Percentiles rank a stretch among this genome's conserved stretches.
phyloP scores from a whole-genome alignment of 2,797 vertebrate genomes.

The Clarias pachynema region DNA sequence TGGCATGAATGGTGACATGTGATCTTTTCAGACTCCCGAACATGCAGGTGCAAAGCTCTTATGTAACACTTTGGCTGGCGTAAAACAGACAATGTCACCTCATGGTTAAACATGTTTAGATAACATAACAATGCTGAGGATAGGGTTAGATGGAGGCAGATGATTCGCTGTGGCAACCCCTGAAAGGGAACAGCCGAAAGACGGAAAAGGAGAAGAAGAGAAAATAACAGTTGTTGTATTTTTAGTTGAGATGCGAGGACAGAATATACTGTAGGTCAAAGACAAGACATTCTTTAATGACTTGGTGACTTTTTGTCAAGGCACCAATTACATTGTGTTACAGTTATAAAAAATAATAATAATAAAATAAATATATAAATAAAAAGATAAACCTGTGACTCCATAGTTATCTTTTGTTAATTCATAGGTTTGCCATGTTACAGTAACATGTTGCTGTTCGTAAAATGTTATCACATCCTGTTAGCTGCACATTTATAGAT shows the following conservation, averaged over 20 bases:
- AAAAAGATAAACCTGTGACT: neutral
- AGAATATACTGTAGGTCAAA: neutral
- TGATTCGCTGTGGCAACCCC: no score
- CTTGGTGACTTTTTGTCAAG: neutral
- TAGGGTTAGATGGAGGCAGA: no score
- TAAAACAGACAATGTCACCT: neutral
- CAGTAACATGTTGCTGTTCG: neutral
- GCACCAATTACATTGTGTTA: neutral
- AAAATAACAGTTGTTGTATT: neutral
- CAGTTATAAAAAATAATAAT: neutral
- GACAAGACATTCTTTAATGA: neutral
- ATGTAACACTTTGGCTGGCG: neutral
- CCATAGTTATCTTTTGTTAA: neutral
- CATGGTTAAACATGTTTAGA: neutral
- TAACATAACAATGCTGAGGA: neutral
- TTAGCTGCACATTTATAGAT: neutral
- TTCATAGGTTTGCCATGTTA: neutral
- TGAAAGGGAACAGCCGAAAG: no score
- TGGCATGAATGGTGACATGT: neutral
- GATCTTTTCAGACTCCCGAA: neutral
- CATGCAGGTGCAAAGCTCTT: neutral
- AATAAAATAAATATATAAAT: no score
- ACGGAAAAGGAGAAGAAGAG: no score
- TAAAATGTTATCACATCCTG: neutral
- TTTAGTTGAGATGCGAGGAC: neutral